Evolutionary conservation across 2,888 invertebrate genomes (phyloP).

Genomic region (Orthosia cruda): DNA sequence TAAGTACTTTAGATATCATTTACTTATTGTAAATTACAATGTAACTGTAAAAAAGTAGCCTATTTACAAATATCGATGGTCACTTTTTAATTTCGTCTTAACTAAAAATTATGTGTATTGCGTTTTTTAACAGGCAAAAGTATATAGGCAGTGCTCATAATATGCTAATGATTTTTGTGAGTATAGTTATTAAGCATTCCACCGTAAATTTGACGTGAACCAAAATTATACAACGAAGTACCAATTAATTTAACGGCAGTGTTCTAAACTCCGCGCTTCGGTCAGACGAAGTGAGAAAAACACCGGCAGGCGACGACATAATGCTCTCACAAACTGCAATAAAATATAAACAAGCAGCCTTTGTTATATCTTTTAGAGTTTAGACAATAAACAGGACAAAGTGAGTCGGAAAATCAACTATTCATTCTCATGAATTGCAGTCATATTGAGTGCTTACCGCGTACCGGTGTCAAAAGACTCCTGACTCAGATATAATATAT

Average conservation of each 20-base stretch:
- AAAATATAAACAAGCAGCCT: slow-evolving; percentile 27
- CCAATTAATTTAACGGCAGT: slow-evolving; percentile 5
- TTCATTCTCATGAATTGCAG: slow-evolving; percentile 33
- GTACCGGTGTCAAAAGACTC: slow-evolving; percentile 20
- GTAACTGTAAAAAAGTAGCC: slow-evolving; percentile 52
- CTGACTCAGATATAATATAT: too few relatives aligned
- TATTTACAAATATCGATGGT: slow-evolving; percentile 64
- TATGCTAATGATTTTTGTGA: slow-evolving; percentile 24
- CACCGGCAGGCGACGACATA: background rate
- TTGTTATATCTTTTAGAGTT: slow-evolving; percentile 12
- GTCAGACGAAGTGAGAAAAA: slow-evolving; percentile 7
- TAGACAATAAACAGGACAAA: slow-evolving; percentile 27
- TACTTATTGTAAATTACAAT: slow-evolving; percentile 61
- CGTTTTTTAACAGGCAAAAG: slow-evolving; percentile 33
- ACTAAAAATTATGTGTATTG: slow-evolving; percentile 36
- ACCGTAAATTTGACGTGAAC: background rate
- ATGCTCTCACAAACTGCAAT: slow-evolving; percentile 23
- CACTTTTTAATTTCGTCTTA: slow-evolving; percentile 47
- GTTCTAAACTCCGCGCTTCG: background rate
- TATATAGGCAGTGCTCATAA: slow-evolving; percentile 45
- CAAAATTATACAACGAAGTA: slow-evolving; percentile 24
- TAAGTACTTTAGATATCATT: slow-evolving; percentile 60
- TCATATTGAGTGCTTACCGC: slow-evolving; percentile 5
- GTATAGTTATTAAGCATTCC: slow-evolving; percentile 26
- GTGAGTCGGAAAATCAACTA: slow-evolving; percentile 17